These are phyloP conservation scores for Harpalus rubripes DNA, from an alignment of 2,888 invertebrate species.

Conservation along the genomic window DNA sequence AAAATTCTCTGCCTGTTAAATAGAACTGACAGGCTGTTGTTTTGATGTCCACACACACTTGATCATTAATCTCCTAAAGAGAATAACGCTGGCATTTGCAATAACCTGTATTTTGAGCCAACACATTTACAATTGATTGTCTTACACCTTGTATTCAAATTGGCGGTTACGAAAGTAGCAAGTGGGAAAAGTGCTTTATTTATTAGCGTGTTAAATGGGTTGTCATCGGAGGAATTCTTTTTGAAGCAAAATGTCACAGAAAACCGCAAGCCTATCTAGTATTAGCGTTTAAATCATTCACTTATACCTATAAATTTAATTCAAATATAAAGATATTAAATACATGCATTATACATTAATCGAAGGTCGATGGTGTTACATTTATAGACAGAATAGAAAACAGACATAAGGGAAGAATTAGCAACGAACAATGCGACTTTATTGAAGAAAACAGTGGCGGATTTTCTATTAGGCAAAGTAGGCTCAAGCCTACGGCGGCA, in stretches of 20 bases:
- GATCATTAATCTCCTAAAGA: constrained; percentile 58
- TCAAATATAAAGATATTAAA: no score
- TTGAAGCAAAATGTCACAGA: neutral
- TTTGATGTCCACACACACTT: constrained; percentile 31
- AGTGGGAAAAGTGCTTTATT: constrained; percentile 37
- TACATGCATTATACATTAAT: no score
- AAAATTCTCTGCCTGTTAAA: constrained; percentile 51
- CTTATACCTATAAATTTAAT: no score
- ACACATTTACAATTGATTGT: constrained; percentile 54
- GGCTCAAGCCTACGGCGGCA: no score
- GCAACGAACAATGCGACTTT: no score
- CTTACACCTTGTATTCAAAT: constrained; percentile 52
- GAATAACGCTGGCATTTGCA: constrained; percentile 48
- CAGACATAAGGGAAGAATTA: no score
- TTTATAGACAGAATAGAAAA: no score
- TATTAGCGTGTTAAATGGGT: constrained; percentile 31
- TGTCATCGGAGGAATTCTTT: constrained; percentile 38
- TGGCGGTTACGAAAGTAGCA: constrained; percentile 40
- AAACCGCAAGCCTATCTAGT: no score
- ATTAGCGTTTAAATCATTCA: no score
- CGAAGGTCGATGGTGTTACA: no score
- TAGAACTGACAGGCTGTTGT: constrained; percentile 27
- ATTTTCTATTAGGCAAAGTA: no score
- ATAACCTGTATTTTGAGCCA: constrained; percentile 53
- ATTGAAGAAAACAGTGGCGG: no score